These are phyloP conservation scores for Anodontia alba DNA, from an alignment of 2,888 invertebrate genomes.

Conservation along the genomic window DNA sequence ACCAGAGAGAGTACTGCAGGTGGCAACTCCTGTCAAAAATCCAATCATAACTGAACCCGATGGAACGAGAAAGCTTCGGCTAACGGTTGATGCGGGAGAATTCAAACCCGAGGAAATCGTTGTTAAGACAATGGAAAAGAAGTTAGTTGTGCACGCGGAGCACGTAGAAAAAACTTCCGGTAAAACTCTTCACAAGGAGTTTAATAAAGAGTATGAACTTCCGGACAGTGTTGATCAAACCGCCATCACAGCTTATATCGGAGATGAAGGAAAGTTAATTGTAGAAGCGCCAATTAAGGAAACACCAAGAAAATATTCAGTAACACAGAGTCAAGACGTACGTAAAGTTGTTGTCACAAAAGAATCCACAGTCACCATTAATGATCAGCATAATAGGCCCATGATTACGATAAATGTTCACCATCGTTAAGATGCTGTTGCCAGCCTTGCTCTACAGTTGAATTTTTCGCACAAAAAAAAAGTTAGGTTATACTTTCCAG, in stretches of 20 bases:
- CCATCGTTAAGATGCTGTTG: conserved; percentile 68
- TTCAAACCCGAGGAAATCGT: conserved; percentile 83
- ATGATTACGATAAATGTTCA: conserved; percentile 81
- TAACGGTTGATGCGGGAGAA: conserved; percentile 82
- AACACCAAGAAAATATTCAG: conserved; percentile 70
- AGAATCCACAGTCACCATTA: conserved; percentile 79
- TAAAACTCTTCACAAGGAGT: conserved; percentile 82
- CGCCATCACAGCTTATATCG: conserved; percentile 82
- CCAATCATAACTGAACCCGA: conserved; percentile 82
- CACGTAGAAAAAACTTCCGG: conserved; percentile 83
- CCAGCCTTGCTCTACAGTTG: too few relatives aligned
- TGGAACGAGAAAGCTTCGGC: conserved; percentile 76
- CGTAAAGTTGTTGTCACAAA: conserved; percentile 78
- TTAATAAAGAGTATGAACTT: conserved; percentile 84
- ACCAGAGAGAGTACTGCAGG: conserved; percentile 66
- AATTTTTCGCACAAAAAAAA: too few relatives aligned
- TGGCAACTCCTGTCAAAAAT: conserved; percentile 78
- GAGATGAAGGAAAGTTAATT: conserved; percentile 82
- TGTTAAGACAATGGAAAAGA: conserved; percentile 83
- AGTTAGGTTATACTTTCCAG: too few relatives aligned
- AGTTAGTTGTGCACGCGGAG: conserved; percentile 82
- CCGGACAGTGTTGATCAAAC: conserved; percentile 83
- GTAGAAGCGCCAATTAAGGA: conserved; percentile 84
- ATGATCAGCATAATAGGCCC: conserved; percentile 75
- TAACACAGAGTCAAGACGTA: conserved; percentile 80